phyloP scores from a whole-genome alignment of 2,113 vertebrate species.

The Oxyura jamaicensis region DNA sequence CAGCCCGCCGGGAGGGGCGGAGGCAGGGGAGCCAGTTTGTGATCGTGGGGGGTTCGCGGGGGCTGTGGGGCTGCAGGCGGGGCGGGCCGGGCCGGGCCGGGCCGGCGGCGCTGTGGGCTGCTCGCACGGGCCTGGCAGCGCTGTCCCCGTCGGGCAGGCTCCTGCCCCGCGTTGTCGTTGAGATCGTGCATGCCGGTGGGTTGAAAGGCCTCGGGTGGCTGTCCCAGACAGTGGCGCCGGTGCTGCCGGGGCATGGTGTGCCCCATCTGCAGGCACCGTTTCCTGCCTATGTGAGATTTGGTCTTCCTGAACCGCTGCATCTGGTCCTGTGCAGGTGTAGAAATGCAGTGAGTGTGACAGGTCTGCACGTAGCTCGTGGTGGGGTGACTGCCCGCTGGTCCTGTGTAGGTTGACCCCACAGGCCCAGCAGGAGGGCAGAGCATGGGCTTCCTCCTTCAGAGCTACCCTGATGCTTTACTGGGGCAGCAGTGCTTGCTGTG shows the following conservation, averaged over 20 bases:
- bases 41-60: no score
- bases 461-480: not conserved
- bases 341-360: not conserved
- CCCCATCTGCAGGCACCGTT: accelerated
- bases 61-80: no score
- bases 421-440: not conserved
- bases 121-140: not conserved
- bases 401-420: accelerated
- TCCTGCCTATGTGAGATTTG: not conserved
- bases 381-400: no score
- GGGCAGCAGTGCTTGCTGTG: not conserved
- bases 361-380: accelerated
- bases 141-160: not conserved
- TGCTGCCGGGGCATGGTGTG: not conserved
- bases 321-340: not conserved
- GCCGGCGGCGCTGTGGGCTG: accelerated
- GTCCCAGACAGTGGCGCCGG: not conserved
- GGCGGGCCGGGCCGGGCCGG: no score
- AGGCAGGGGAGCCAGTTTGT: not conserved
- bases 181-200: accelerated
- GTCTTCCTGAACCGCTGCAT: accelerated
- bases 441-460: not conserved
- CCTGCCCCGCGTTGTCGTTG: not conserved
- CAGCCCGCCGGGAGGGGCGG: no score
- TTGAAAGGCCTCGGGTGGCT: accelerated